Conservation (phyloP, 2,797 vertebrate genomes). For the Rhodeus uyekii region DNA sequence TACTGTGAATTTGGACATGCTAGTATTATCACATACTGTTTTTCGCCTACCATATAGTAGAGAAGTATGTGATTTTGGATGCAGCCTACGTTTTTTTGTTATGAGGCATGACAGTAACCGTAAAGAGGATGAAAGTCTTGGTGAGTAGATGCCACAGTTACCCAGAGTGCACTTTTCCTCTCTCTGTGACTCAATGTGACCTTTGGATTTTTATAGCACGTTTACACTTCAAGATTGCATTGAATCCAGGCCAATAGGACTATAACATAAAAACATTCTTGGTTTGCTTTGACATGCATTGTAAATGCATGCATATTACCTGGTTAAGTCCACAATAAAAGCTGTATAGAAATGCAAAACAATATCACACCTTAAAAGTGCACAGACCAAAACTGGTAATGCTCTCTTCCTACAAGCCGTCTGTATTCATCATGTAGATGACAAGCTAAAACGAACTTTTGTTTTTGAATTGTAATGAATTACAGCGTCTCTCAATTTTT, state of each 20-base stretch:
- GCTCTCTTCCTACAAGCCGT: background rate
- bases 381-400: background rate
- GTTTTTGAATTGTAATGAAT: slow-evolving; percentile 20
- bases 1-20: background rate
- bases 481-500: background rate
- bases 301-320: background rate
- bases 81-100: background rate
- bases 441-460: background rate
- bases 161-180: background rate
- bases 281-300: slow-evolving; percentile 22
- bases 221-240: slow-evolving; percentile 1
- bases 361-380: background rate
- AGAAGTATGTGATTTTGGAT: background rate
- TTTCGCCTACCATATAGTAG: background rate
- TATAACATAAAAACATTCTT: background rate
- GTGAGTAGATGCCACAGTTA: slow-evolving; percentile 2
- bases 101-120: background rate
- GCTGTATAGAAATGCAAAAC: background rate
- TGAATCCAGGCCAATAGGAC: slow-evolving; percentile 34
- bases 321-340: background rate
- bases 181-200: slow-evolving; percentile 5
- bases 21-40: background rate
- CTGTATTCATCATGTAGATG: background rate
- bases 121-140: background rate
- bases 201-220: background rate